phyloP scores from a whole-genome alignment of 2,888 invertebrate species.

The Schrankia costaestrigalis region DNA sequence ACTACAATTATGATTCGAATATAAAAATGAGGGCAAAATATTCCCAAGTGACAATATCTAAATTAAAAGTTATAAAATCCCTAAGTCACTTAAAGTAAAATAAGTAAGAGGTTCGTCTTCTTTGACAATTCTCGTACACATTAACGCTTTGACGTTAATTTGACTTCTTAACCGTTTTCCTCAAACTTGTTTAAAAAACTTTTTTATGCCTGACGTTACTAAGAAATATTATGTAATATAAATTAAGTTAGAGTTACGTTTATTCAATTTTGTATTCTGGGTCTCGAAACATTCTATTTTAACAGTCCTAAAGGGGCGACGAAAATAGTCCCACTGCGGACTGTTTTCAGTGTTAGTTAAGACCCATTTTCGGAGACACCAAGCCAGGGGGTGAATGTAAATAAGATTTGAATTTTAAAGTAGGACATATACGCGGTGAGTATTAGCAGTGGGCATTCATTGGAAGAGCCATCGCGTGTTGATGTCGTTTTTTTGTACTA shows the following conservation, averaged over 20 bases:
- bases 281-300: conserved; percentile 65
- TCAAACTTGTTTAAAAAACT: not conserved
- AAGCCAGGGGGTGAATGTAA: conserved; percentile 65
- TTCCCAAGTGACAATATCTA: too few species aligned
- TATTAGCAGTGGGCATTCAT: conserved; percentile 19
- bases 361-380: conserved; percentile 57
- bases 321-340: conserved; percentile 62
- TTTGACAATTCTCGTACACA: too few species aligned
- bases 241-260: conserved; percentile 29
- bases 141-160: too few species aligned
- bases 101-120: too few species aligned
- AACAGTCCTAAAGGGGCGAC: conserved; percentile 59
- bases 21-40: too few species aligned
- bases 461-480: conserved; percentile 24
- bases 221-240: conserved; percentile 1
- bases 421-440: conserved; percentile 32
- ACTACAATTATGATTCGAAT: too few species aligned
- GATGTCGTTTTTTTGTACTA: conserved; percentile 29
- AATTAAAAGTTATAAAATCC: too few species aligned
- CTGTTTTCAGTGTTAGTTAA: conserved; percentile 55
- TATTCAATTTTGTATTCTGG: conserved; percentile 68
- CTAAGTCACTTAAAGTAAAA: too few species aligned
- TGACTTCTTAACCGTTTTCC: too few species aligned
- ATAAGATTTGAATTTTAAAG: conserved; percentile 74
- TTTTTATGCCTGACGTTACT: not conserved